These are phyloP conservation scores for Choloepus didactylus DNA, from an alignment of 2,797 vertebrate species.

Conservation along the genomic window DNA sequence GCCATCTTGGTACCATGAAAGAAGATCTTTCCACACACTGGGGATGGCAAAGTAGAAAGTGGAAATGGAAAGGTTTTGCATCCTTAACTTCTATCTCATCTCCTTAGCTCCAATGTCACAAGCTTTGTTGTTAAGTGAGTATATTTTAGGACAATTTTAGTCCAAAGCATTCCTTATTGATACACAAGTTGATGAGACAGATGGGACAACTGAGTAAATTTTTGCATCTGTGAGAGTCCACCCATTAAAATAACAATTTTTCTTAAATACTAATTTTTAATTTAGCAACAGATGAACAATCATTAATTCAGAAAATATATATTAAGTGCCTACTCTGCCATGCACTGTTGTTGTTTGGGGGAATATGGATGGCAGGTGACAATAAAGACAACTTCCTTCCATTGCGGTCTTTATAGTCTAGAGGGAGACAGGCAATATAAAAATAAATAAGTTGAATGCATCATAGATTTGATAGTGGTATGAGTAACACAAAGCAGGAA, in stretches of 20 bases:
- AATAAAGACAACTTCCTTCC: neutral
- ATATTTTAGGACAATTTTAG: neutral
- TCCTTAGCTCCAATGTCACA: neutral
- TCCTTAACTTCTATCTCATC: neutral
- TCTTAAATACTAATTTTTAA: neutral
- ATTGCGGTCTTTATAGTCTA: neutral
- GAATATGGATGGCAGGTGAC: neutral
- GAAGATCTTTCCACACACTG: neutral
- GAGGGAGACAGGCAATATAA: accelerated
- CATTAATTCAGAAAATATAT: neutral
- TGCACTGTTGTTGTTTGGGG: neutral
- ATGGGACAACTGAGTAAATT: neutral
- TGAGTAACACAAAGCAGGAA: neutral
- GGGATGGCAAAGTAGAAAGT: neutral
- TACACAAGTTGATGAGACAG: neutral
- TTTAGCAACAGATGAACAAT: neutral
- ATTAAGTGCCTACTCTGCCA: neutral
- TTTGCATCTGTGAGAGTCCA: neutral
- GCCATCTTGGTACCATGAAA: neutral
- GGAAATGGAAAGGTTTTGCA: neutral
- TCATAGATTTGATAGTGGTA: neutral
- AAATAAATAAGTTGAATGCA: neutral
- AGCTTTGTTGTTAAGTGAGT: neutral
- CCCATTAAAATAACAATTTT: neutral
- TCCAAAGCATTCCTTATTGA: neutral